Conservation (phyloP, 2,113 vertebrate species). For the Oncorhynchus gorbuscha region DNA sequence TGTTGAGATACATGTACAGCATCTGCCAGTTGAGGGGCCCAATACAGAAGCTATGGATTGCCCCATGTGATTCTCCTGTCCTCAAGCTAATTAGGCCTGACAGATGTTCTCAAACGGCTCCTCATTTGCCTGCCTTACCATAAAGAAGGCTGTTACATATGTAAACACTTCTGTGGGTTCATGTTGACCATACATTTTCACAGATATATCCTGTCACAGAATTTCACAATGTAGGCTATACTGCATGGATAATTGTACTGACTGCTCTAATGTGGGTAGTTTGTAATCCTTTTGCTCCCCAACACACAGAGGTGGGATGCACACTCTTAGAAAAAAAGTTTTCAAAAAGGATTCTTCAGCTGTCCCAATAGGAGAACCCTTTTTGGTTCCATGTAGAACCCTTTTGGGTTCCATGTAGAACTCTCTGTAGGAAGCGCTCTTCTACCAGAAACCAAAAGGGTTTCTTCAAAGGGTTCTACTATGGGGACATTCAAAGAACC, state of each 20-base stretch:
- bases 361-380: too few relatives aligned
- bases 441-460: too few relatives aligned
- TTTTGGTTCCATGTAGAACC: too few relatives aligned
- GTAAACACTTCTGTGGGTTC: background rate
- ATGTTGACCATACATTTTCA: background rate
- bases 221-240: background rate
- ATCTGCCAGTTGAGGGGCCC: background rate
- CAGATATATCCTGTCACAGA: background rate
- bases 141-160: constrained; percentile 1
- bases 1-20: too few relatives aligned
- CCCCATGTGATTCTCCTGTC: background rate
- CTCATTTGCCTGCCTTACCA: background rate
- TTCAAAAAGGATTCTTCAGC: too few relatives aligned
- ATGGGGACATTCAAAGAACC: too few relatives aligned
- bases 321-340: too few relatives aligned
- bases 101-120: constrained; percentile 13
- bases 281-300: background rate
- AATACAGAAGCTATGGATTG: constrained; percentile 1
- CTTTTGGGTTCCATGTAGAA: too few relatives aligned
- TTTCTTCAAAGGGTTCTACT: too few relatives aligned
- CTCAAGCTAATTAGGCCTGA: constrained; percentile 1
- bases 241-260: background rate
- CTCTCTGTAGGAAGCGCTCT: too few relatives aligned
- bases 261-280: background rate
- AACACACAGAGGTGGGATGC: background rate